Percentiles rank a stretch among this genome's conserved stretches.
These are phyloP conservation scores for Syritta pipiens DNA, from an alignment of 2,888 invertebrate genomes.

Conservation along the genomic window DNA sequence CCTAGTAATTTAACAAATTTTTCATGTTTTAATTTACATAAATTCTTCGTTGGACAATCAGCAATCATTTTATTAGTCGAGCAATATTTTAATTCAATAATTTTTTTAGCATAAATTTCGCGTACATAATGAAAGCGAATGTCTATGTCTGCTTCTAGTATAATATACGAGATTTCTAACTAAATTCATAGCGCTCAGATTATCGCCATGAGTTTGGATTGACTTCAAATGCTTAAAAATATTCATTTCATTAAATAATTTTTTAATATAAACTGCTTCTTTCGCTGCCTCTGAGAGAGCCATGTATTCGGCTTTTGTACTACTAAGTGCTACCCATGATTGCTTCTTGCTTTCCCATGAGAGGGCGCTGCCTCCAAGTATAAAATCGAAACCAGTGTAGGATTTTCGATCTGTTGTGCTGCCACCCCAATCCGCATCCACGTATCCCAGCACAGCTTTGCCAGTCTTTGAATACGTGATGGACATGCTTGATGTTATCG, in stretches of 20 bases:
- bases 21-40: constrained; percentile 16
- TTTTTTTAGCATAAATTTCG: constrained; percentile 1
- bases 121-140: constrained; percentile 36
- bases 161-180: constrained; percentile 32
- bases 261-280: constrained; percentile 22
- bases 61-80: constrained; percentile 17
- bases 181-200: constrained; percentile 21
- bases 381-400: constrained; percentile 36
- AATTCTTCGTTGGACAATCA: constrained; percentile 19
- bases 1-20: not conserved
- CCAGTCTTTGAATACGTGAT: constrained; percentile 8
- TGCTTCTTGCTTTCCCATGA: constrained; percentile 48
- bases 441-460: constrained; percentile 27
- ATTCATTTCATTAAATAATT: constrained; percentile 22
- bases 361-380: constrained; percentile 16
- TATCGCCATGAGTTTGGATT: not conserved
- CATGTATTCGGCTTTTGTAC: constrained; percentile 49
- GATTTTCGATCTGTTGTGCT: constrained; percentile 30
- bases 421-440: constrained; percentile 65
- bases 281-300: constrained; percentile 34
- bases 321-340: constrained; percentile 29
- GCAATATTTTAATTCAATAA: constrained; percentile 21
- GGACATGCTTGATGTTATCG: not conserved
- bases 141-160: constrained; percentile 37
- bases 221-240: not conserved